Percentiles rank a stretch among this genome's conserved stretches.
These are phyloP conservation scores for Pissodes strobi DNA, from an alignment of 1,140 invertebrate genomes.

Conservation along the genomic window DNA sequence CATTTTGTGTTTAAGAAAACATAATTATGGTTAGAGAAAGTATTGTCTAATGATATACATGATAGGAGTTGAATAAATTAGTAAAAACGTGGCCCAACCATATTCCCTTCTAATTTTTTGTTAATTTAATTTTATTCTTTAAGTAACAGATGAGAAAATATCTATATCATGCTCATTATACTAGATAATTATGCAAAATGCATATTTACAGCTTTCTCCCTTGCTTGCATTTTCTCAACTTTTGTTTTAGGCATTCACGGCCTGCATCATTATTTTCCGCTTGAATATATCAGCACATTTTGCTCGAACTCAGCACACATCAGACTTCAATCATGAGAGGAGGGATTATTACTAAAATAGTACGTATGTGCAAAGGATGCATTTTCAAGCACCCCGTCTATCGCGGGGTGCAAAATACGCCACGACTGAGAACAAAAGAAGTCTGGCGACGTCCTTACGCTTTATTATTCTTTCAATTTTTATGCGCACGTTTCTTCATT, in stretches of 20 bases:
- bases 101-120: too few species aligned
- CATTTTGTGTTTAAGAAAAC: too few species aligned
- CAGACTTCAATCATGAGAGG: constrained; percentile 6
- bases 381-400: constrained; percentile 12
- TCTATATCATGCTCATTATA: too few species aligned
- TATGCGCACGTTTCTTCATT: constrained; percentile 19
- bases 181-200: too few species aligned
- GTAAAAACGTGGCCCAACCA: too few species aligned
- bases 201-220: too few species aligned
- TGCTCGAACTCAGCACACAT: background rate
- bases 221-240: too few species aligned
- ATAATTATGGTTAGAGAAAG: too few species aligned
- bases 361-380: constrained; percentile 8
- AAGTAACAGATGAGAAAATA: too few species aligned
- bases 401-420: background rate
- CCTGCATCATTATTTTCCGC: background rate
- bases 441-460: constrained; percentile 17
- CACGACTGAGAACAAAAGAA: constrained; percentile 14
- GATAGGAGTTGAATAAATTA: too few species aligned
- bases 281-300: constrained; percentile 1
- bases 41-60: too few species aligned
- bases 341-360: constrained; percentile 7
- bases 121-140: too few species aligned
- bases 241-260: background rate
- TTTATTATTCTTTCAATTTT: constrained; percentile 25